These are phyloP conservation scores for Nomada ruficornis DNA, from an alignment of 2,888 invertebrate species.

Conservation along the genomic window DNA sequence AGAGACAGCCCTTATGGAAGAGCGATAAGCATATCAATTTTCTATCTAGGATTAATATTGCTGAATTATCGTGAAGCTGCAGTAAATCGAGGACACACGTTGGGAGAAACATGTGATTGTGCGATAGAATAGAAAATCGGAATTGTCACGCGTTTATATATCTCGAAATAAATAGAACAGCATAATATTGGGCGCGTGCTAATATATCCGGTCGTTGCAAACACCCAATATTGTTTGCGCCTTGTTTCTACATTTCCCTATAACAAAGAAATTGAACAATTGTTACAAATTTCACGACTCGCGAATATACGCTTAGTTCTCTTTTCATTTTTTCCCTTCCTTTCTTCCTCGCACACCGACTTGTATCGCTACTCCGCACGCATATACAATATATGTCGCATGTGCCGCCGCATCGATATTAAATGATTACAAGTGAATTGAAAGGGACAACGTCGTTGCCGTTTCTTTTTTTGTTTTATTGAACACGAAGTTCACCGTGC, in stretches of 20 bases:
- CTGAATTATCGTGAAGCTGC: too few relatives aligned
- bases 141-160: too few relatives aligned
- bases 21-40: too few relatives aligned
- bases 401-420: background rate
- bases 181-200: conserved; percentile 2
- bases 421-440: conserved; percentile 1
- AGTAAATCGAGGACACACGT: too few relatives aligned
- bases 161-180: conserved; percentile 6
- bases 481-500: background rate
- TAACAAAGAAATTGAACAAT: background rate
- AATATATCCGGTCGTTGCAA: background rate
- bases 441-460: conserved; percentile 5
- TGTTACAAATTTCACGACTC: background rate
- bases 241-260: background rate
- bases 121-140: too few relatives aligned
- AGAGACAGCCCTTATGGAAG: too few relatives aligned
- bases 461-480: background rate
- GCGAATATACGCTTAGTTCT: background rate
- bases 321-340: too few relatives aligned
- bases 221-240: background rate
- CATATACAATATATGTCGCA: background rate
- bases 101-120: too few relatives aligned
- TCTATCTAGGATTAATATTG: too few relatives aligned
- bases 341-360: background rate
- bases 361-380: background rate